Percentiles rank a stretch among this genome's conserved stretches.
Conservation (phyloP, 2,888 invertebrate species). For the Mythimna pallens region DNA sequence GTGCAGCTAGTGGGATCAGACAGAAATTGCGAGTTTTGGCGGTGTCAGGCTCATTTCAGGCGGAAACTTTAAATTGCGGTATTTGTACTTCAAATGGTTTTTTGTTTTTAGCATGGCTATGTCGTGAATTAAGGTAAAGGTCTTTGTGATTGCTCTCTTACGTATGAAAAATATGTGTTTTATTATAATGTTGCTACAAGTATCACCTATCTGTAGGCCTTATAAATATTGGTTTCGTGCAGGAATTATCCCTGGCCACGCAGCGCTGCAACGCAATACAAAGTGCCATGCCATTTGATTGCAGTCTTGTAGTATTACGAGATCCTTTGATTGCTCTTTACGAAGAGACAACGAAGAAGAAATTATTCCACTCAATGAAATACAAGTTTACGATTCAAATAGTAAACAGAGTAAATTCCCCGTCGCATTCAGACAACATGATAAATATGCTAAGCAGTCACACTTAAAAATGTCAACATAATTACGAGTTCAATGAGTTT, state of each 20-base stretch:
- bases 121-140: no score
- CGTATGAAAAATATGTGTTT: no score
- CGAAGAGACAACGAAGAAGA: background rate
- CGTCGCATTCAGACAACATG: conserved; percentile 4
- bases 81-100: conserved; percentile 26
- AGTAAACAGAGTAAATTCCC: background rate
- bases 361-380: background rate
- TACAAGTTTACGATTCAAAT: background rate
- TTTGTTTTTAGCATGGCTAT: background rate
- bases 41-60: conserved; percentile 5
- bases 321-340: background rate
- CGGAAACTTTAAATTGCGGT: conserved; percentile 25
- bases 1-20: conserved; percentile 23
- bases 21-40: conserved; percentile 22
- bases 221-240: no score
- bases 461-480: conserved; percentile 51
- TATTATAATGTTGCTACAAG: no score
- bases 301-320: background rate
- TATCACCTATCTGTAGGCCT: no score
- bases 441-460: conserved; percentile 31
- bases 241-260: no score
- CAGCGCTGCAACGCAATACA: no score
- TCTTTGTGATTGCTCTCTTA: background rate
- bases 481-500: conserved; percentile 58
- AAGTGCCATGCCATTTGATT: background rate